Evolutionary conservation across 2,113 vertebrate species (phyloP).

Genomic region (Bombycilla garrulus): DNA sequence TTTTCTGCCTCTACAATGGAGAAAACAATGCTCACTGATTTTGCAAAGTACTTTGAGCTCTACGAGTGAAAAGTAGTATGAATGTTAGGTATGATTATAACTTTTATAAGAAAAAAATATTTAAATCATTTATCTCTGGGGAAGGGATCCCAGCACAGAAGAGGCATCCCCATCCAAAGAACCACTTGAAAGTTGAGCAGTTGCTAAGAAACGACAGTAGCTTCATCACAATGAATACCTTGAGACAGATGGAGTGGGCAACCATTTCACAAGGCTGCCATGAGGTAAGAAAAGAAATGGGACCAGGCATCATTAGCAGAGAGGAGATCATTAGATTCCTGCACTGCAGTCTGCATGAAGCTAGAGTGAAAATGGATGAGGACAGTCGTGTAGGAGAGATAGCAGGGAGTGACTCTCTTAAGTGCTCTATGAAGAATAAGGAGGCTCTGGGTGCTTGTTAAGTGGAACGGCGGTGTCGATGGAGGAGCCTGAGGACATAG

Average conservation of each 20-base stretch:
- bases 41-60: neutral
- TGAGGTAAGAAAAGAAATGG: neutral
- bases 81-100: neutral
- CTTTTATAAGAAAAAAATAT: neutral
- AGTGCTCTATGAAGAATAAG: conserved; percentile 55
- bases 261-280: conserved; percentile 41
- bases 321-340: conserved; percentile 51
- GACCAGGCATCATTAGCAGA: conserved; percentile 34
- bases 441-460: conserved; percentile 62
- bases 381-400: conserved; percentile 30
- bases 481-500: conserved; percentile 50
- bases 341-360: neutral
- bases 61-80: neutral
- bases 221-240: neutral
- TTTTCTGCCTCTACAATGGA: conserved; percentile 23
- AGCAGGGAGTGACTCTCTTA: conserved; percentile 25
- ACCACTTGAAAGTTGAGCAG: conserved; percentile 16
- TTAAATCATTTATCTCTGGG: neutral
- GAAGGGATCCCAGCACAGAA: conserved; percentile 6
- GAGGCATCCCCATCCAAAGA: neutral
- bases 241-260: neutral
- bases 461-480: neutral
- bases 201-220: conserved; percentile 25
- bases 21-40: neutral
- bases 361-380: neutral